These are phyloP conservation scores for Petrolisthes cinctipes DNA, from an alignment of 2,888 invertebrate genomes.

Conservation along the genomic window DNA sequence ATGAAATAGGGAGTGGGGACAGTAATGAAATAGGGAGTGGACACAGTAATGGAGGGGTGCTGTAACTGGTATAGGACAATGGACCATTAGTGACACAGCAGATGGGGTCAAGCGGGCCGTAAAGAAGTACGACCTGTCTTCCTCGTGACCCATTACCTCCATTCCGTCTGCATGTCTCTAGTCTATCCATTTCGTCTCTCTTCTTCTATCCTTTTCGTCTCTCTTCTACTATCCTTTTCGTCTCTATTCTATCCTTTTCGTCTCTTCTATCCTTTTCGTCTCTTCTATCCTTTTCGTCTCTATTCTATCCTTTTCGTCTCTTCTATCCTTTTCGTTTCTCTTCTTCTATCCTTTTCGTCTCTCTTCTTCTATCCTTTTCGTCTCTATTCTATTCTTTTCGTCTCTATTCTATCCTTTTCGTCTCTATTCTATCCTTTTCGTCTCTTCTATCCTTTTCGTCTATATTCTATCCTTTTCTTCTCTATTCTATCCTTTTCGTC, in stretches of 20 bases:
- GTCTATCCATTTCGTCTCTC: background rate
- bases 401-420: background rate
- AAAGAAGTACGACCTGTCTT: background rate
- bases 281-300: background rate
- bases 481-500: background rate
- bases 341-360: too few species aligned
- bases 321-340: background rate
- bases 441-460: background rate
- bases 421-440: background rate
- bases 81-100: too few species aligned
- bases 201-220: background rate
- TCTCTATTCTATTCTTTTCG: background rate
- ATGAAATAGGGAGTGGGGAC: too few species aligned
- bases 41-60: too few species aligned
- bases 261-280: background rate
- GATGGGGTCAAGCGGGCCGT: too few species aligned
- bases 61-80: too few species aligned
- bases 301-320: background rate
- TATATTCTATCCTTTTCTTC: background rate
- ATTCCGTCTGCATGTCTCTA: background rate
- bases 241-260: background rate
- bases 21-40: too few species aligned
- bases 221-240: background rate
- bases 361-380: too few species aligned
- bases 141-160: background rate